Percentiles rank a stretch among this genome's conserved stretches.
These are phyloP conservation scores for Clarias platycephalus DNA, from an alignment of 2,797 vertebrate genomes.

Conservation along the genomic window DNA sequence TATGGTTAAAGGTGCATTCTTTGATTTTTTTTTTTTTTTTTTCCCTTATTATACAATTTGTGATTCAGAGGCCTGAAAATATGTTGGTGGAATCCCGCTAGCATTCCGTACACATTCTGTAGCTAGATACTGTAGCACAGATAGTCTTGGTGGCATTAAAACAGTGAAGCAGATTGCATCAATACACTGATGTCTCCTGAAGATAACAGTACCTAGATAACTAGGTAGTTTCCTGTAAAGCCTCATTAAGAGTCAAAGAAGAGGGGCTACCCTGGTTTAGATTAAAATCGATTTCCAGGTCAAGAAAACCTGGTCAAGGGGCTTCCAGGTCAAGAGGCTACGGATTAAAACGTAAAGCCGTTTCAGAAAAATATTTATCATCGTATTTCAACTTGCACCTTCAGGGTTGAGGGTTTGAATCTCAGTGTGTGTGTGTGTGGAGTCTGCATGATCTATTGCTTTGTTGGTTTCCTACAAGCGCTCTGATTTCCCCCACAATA, in stretches of 20 bases:
- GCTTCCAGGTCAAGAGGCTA: no score
- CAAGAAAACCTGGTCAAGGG: no score
- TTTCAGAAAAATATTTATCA: no score
- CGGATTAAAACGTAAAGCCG: no score
- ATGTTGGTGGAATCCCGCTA: slow-evolving; percentile 4
- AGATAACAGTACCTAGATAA: not conserved
- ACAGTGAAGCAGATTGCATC: not conserved
- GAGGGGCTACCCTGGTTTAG: not conserved
- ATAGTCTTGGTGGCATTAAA: not conserved
- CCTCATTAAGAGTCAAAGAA: not conserved
- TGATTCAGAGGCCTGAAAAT: slow-evolving; percentile 8
- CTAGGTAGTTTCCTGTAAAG: not conserved
- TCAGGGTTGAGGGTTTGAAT: no score
- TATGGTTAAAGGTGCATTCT: slow-evolving; percentile 20
- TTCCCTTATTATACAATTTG: not conserved
- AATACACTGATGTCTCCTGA: not conserved
- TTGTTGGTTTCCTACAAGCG: no score
- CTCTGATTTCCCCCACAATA: no score
- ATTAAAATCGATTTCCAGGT: no score
- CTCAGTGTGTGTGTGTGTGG: no score
- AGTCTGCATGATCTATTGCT: no score
- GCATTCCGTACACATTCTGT: not conserved
- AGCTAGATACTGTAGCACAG: not conserved
- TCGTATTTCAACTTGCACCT: no score
- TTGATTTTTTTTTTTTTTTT: not conserved